Base-by-base conservation (phyloP, 2,888 invertebrate genomes). In the Poecilus cupreus region DNA sequence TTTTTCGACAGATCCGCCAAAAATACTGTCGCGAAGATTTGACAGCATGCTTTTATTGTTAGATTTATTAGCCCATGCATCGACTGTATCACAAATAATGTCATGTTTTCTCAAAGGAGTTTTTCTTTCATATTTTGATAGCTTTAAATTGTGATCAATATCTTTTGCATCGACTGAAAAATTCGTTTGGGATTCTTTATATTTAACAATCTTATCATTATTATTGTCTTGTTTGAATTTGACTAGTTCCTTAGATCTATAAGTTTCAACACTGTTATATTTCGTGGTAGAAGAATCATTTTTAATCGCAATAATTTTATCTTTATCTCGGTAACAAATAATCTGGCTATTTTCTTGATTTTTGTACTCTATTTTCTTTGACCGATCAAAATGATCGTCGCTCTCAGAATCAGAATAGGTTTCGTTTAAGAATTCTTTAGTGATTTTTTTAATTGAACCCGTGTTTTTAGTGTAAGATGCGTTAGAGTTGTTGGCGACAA, bases 31-130 rank as follows among this genome's bases (percentile, higher is more conserved):
- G 60, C 83, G 85, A 6, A 89, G 83, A 81, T 88, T 88, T 37
- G 87, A 87, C 82, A 87, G 88, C 81, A 88, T 86, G 80, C 87
- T 88, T 83, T 86, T 87, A 20, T 85, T 85, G 57, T 85, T 87
- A 86, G 84, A 88, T 83, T 89, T 89, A 4, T 32, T n/a, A 64
- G 92, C 90, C 94, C 94, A 93, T 49, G 91, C 89, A 85, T 93
- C 93, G 70, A 93, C 93, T 6, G 93, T 93, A 86, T 91, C 90
- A 75, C 91, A 90, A 84, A 93, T 92, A 82, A 93, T 89, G 84
- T 91, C 91, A 83, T 90, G 90, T 82, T 89, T 88, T 80, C 89
- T 86, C 72, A 49, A 84, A 75, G 83, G 86, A 82, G 84, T 86
- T 22, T 84, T 83, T 18, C 85, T 68, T n/a, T 85, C 86, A 72